Evolutionary conservation across 2,113 vertebrate genomes (phyloP), one percentile per base, ranked within the genome.

Genomic region (Forbesichthys papilliferus): DNA sequence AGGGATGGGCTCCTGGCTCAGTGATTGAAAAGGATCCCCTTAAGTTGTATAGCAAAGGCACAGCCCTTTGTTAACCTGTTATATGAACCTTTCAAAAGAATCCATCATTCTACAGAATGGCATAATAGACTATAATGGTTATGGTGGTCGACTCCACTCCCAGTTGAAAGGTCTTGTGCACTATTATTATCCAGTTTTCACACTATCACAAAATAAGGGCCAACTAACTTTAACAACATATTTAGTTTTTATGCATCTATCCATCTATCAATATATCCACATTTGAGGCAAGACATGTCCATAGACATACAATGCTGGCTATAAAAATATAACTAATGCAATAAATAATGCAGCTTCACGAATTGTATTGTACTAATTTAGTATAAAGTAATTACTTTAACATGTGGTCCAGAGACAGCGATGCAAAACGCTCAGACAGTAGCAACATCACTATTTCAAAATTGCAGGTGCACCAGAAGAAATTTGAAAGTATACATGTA

Each of bases 1-100:
- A 27, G 33, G 46, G 60, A 74, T 6, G 20, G n/a, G 2, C 33
- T 67, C 62, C 78, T 56, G 54, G 51, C 61, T 51, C 47, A 16
- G 11, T 52, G 57, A 69, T 64, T 67, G 48, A 27, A 78, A 69
- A 42, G 10, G 1, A 42, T 74, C 64, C 61, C 54, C 72, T 69
- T 75, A 33, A 68, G 53, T 49, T 75, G 59, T 54, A 65, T 56
- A 48, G 68, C 51, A 12, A 67, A 60, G 75, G 66, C 42, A 56
- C 3, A 16, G 67, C 57, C 69, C 64, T 63, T 64, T 74, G 67
- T 79, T 71, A 47, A 5, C 46, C 10, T 66, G 66, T 79, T 73
- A 48, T 69, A 80, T 84, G 80, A 66, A 61, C 9, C 42, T 68
- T 0, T 64, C 47, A 51, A 18, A 65, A 47, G 9, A 13, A 20